Conservation (phyloP, 1,140 invertebrate species). For the Papilio polyxenes region DNA sequence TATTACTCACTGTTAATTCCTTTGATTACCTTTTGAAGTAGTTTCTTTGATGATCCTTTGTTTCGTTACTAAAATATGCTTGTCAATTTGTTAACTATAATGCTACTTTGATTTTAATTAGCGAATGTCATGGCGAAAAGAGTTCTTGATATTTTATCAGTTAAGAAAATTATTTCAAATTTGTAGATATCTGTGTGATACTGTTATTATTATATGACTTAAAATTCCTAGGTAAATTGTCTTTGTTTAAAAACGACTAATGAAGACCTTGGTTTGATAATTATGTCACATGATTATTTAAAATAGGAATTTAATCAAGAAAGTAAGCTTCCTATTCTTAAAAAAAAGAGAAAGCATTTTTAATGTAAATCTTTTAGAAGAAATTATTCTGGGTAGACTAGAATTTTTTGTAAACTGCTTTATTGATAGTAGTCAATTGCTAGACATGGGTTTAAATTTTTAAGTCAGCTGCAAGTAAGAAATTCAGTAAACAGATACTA, state of each 20-base stretch:
- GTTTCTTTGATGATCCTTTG: not conserved
- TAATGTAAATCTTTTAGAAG: too few relatives aligned
- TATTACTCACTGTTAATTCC: not conserved
- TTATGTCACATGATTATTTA: conserved; percentile 45
- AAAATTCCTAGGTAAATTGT: conserved; percentile 44
- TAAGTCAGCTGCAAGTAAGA: not conserved
- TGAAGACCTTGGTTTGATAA: conserved; percentile 51
- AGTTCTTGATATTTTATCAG: not conserved
- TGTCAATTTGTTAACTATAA: not conserved
- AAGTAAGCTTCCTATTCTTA: conserved; percentile 28
- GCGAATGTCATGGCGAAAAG: not conserved
- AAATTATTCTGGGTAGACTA: not conserved
- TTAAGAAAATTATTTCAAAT: not conserved
- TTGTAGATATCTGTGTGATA: not conserved
- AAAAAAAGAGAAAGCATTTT: too few relatives aligned
- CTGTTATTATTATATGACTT: not conserved
- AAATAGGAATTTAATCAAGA: not conserved
- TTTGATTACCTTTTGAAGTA: not conserved
- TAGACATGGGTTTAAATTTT: not conserved
- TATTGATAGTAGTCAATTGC: not conserved
- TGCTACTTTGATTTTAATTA: not conserved
- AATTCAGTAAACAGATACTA: not conserved
- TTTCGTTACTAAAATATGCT: not conserved
- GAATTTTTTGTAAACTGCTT: not conserved
- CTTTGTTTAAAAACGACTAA: conserved; percentile 44